Conservation (phyloP, 2,113 vertebrate species). For the Carollia perspicillata region DNA sequence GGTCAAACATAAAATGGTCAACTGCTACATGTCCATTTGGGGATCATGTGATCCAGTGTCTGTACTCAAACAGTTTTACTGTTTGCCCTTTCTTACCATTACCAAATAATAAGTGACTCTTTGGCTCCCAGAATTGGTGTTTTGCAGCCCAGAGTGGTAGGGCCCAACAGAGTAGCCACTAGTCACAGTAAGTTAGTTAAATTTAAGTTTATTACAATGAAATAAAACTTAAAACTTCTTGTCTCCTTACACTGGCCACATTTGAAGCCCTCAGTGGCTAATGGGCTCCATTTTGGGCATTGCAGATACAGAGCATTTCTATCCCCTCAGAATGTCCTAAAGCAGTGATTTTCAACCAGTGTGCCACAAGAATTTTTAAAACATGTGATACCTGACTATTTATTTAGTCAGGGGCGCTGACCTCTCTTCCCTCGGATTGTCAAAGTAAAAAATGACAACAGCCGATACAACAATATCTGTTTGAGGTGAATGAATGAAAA, state of each 20-base stretch:
- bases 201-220: not conserved
- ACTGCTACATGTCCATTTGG: not conserved
- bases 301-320: not conserved
- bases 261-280: not conserved
- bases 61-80: not conserved
- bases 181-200: not conserved
- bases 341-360: not conserved
- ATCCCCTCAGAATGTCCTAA: not conserved
- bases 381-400: not conserved
- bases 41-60: not conserved
- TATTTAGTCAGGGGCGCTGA: not conserved
- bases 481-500: not conserved
- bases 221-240: constrained; percentile 17
- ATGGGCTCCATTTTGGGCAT: not conserved
- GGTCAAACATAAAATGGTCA: not conserved
- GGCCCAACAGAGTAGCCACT: not conserved
- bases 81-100: not conserved
- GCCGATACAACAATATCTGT: not conserved
- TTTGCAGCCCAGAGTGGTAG: not conserved
- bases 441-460: not conserved
- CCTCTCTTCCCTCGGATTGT: not conserved
- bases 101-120: not conserved
- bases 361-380: not conserved
- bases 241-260: not conserved
- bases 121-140: not conserved